Evolutionary conservation across 1,140 invertebrate genomes (phyloP), one percentile per base, ranked within the genome.

Genomic region (Augochlora pura): DNA sequence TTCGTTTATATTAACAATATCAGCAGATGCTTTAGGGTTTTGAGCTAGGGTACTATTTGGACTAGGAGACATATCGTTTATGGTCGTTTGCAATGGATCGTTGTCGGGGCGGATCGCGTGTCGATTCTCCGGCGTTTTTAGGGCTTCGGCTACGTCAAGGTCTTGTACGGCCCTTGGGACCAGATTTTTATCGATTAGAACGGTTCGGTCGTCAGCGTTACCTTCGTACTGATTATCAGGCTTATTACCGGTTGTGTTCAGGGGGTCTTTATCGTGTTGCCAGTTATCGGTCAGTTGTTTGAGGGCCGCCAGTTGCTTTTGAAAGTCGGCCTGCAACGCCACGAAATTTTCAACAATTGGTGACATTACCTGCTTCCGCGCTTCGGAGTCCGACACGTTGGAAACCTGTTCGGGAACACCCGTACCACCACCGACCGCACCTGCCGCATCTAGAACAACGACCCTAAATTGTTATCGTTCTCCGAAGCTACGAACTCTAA

Each of bases 301-400:
- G 62, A 91, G 84, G 74, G 90, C 88, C 59, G 88, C 86, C 84
- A 89, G 84, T 84, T 91, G 88, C 76, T 90, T 88, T 80, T 90
- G 89, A 90, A 91, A 90, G 83, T 92, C 90, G 79, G 90, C 88
- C 85, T 93, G 91, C 90, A 92, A 92, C 77, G 80, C 87, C 82
- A 84, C 84, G 80, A 86, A 91, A 90, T 86, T 81, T 86, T 90
- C 89, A 88, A 90, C 82, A 67, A 86, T 82, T 70, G 89, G 83
- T 88, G 90, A 90, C 80, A 88, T 93, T 93, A 93, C 92, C 92
- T 93, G 92, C 88, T 92, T 93, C 86, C 77, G 87, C 71, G 87
- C 88, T 81, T 93, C 92, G 69, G 81, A 82, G 76, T 92, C 91
- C 82, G 77, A 87, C 70, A 79, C 81, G 77, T 89, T 88, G 70